Conservation (phyloP, 1,140 invertebrate species). For the Lasaia peninsularis region DNA sequence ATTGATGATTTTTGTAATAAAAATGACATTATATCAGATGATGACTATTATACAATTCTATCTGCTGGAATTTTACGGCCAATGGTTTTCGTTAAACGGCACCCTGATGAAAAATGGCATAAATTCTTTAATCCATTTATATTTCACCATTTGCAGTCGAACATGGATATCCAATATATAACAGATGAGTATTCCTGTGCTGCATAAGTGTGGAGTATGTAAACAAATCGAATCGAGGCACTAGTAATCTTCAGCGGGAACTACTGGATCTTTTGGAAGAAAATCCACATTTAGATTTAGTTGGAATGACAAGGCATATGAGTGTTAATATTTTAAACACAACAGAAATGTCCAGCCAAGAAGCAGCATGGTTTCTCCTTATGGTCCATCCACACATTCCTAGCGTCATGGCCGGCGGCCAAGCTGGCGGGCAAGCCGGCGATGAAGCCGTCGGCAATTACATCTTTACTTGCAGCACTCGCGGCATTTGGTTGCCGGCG, state of each 20-base stretch:
- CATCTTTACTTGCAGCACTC: too few relatives aligned
- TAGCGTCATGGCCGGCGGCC: too few relatives aligned
- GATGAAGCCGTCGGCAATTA: too few relatives aligned
- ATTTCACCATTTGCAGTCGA: conserved; percentile 34
- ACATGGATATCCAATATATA: conserved; percentile 59
- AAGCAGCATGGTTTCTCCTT: conserved; percentile 33
- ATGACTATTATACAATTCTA: conserved; percentile 29
- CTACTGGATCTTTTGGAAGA: conserved; percentile 48
- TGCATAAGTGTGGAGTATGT: conserved; percentile 39
- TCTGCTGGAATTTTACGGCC: conserved; percentile 26
- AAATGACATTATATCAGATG: conserved; percentile 30
- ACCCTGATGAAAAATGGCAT: conserved; percentile 29
- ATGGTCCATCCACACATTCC: too few relatives aligned
- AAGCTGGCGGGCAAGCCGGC: too few relatives aligned
- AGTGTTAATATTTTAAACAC: conserved; percentile 20
- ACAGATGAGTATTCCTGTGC: conserved; percentile 59
- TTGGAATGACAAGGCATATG: conserved; percentile 38
- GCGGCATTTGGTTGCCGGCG: too few relatives aligned
- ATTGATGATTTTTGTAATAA: conserved; percentile 28
- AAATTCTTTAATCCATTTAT: conserved; percentile 31
- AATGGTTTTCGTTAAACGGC: conserved; percentile 28
- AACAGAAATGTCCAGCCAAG: conserved; percentile 26
- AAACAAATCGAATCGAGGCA: conserved; percentile 52
- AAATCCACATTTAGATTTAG: conserved; percentile 48
- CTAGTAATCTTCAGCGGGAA: conserved; percentile 46